phyloP scores from a whole-genome alignment of 2,797 vertebrate species.

The Phoebastria nigripes region DNA sequence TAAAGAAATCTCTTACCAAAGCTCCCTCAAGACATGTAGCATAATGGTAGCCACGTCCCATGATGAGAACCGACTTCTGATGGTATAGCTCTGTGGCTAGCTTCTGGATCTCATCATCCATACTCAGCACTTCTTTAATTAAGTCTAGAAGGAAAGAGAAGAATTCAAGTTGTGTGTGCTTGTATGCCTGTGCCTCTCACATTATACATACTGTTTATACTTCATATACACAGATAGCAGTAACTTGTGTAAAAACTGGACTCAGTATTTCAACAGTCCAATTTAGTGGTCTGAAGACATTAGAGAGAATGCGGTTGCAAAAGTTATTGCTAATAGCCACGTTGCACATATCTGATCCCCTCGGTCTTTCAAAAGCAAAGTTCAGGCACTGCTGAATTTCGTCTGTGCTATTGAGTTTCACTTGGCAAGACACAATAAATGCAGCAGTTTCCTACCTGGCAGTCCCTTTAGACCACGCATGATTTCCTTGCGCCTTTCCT shows the following conservation, averaged over 20 bases:
- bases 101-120: conserved; percentile 97
- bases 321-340: fast-evolving
- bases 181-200: not conserved
- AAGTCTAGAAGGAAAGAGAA: conserved; percentile 76
- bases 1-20: conserved; percentile 77
- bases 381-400: not conserved
- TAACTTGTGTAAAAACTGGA: fast-evolving
- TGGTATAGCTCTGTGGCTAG: conserved; percentile 92
- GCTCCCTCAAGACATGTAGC: conserved; percentile 97
- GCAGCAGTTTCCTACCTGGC: conserved; percentile 80
- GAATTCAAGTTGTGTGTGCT: not conserved
- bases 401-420: not conserved
- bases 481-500: conserved; percentile 93
- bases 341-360: fast-evolving
- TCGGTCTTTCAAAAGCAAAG: not conserved
- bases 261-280: not conserved
- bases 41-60: conserved; percentile 97
- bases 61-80: conserved; percentile 97
- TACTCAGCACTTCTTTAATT: conserved; percentile 94
- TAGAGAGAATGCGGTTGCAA: fast-evolving
- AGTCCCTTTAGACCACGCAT: conserved; percentile 88
- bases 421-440: fast-evolving
- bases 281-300: not conserved
- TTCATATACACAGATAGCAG: not conserved
- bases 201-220: fast-evolving